phyloP scores from a whole-genome alignment of 1,140 invertebrate species.

The Scaptodrosophila lebanonensis region DNA sequence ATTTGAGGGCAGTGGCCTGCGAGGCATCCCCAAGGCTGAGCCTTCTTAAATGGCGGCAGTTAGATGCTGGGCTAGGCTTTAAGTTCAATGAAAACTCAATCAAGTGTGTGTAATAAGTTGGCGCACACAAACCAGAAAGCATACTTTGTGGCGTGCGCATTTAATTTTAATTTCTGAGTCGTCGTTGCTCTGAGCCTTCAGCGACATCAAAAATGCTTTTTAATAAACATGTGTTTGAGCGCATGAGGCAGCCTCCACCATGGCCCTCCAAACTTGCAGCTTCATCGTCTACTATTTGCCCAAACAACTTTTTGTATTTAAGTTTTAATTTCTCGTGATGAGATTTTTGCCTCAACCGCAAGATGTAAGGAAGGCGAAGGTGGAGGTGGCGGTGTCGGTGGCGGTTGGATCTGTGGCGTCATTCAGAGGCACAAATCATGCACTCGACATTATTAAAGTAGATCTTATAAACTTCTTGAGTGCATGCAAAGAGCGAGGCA shows the following conservation, averaged over 20 bases:
- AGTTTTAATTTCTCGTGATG: conserved; percentile 71
- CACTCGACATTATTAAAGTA: conserved; percentile 74
- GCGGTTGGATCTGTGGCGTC: not conserved
- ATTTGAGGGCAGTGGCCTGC: conserved; percentile 33
- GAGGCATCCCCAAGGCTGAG: not conserved
- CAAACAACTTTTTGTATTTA: conserved; percentile 41
- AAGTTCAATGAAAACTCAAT: conserved; percentile 56
- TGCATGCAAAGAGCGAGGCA: conserved; percentile 35
- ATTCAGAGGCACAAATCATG: conserved; percentile 57
- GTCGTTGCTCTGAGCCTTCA: no score
- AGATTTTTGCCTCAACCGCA: conserved; percentile 36
- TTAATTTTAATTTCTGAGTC: conserved; percentile 1
- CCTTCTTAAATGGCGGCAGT: no score
- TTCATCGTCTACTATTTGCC: conserved; percentile 32
- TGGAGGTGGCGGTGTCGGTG: no score
- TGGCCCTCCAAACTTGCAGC: conserved; percentile 1
- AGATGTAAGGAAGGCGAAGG: no score
- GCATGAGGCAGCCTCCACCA: not conserved
- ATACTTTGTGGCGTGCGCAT: conserved; percentile 23
- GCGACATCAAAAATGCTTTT: no score
- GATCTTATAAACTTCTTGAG: conserved; percentile 65
- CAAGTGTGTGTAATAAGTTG: no score
- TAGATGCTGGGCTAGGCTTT: not conserved
- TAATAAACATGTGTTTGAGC: no score
- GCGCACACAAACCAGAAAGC: conserved; percentile 55